These are phyloP conservation scores for Hartigia nigra DNA, from an alignment of 2,888 invertebrate genomes.

Conservation along the genomic window DNA sequence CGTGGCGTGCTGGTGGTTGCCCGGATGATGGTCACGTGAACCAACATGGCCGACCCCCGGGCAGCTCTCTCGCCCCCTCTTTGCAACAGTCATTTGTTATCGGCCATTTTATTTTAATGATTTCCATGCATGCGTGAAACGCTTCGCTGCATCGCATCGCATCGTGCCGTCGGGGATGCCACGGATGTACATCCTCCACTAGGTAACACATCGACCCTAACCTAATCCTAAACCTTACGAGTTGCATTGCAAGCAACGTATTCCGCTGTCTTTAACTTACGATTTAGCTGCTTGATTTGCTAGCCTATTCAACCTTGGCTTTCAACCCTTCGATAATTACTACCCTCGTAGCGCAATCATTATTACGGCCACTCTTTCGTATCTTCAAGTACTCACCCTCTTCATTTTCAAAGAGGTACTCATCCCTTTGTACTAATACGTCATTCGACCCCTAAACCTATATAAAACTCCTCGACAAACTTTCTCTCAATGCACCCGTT, in stretches of 20 bases:
- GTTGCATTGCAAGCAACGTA: background rate
- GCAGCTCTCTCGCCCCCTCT: constrained; percentile 41
- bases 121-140: constrained; percentile 66
- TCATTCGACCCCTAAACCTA: background rate
- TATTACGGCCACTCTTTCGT: background rate
- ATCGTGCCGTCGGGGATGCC: constrained; percentile 16
- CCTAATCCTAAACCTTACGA: background rate
- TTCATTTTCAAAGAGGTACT: background rate
- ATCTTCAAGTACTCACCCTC: background rate
- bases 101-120: constrained; percentile 67
- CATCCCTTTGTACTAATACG: background rate
- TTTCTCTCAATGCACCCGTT: background rate
- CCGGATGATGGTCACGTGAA: constrained; percentile 67
- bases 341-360: background rate
- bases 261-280: background rate
- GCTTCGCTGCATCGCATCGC: constrained; percentile 43
- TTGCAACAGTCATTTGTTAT: constrained; percentile 66
- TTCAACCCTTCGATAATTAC: background rate
- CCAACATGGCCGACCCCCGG: constrained; percentile 61
- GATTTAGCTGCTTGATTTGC: background rate
- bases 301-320: background rate
- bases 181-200: background rate
- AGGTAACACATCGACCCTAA: background rate
- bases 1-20: constrained; percentile 65
- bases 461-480: background rate